phyloP scores from a whole-genome alignment of 2,888 invertebrate species.

The Tillus elongatus region DNA sequence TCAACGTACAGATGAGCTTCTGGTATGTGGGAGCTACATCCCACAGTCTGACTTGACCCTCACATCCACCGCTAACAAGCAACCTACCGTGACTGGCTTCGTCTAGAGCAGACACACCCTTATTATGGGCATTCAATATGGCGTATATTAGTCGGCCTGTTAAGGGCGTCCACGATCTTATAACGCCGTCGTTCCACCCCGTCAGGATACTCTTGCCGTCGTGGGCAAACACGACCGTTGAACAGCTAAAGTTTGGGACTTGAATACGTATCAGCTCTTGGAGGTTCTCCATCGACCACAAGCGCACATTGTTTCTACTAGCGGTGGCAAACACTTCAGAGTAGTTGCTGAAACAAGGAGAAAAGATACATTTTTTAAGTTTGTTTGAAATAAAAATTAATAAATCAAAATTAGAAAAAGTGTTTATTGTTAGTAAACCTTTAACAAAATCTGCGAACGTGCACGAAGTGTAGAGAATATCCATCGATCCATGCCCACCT shows the following conservation, averaged over 20 bases:
- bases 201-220: constrained; percentile 76
- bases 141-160: constrained; percentile 72
- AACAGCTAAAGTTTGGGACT: constrained; percentile 82
- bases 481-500: no score
- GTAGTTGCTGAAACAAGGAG: constrained; percentile 55
- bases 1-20: constrained; percentile 62
- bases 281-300: constrained; percentile 70
- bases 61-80: constrained; percentile 82
- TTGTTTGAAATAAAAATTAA: not conserved
- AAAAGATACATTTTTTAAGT: no score
- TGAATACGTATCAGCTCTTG: constrained; percentile 75
- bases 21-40: constrained; percentile 59
- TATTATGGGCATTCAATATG: constrained; percentile 82
- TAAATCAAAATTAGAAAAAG: constrained; percentile 5
- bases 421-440: no score
- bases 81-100: constrained; percentile 59
- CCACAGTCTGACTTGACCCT: constrained; percentile 85
- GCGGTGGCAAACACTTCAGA: constrained; percentile 82
- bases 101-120: constrained; percentile 77
- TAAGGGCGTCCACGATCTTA: constrained; percentile 73
- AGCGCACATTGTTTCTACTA: constrained; percentile 72
- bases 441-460: no score
- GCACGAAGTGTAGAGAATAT: no score
- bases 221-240: constrained; percentile 63
- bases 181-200: constrained; percentile 77